These are phyloP conservation scores for Dasyprocta punctata DNA, from an alignment of 2,113 vertebrate genomes.

Conservation along the genomic window DNA sequence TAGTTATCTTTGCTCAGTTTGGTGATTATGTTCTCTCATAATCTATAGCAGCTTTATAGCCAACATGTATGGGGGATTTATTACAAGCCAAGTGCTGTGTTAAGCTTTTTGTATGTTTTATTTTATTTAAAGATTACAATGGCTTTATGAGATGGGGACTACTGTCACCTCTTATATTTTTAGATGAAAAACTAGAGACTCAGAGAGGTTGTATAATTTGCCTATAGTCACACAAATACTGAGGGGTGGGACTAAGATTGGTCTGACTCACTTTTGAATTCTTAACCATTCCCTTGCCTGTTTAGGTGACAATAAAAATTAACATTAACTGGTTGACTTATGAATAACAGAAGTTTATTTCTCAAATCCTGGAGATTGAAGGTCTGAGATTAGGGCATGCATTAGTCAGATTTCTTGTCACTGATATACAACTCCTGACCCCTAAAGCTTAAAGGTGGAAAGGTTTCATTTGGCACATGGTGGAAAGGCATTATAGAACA, in stretches of 20 bases:
- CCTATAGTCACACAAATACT: background rate
- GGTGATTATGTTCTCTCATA: background rate
- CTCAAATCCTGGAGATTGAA: background rate
- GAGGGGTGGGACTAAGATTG: background rate
- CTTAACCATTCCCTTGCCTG: too few species aligned
- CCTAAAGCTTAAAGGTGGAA: background rate
- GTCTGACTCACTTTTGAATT: background rate
- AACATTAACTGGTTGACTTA: background rate
- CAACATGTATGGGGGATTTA: background rate
- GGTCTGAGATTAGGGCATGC: background rate
- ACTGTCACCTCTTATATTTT: background rate
- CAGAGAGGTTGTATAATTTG: background rate
- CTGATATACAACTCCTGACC: background rate
- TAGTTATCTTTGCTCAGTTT: background rate
- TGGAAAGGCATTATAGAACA: background rate
- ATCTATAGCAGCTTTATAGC: background rate
- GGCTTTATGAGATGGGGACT: background rate
- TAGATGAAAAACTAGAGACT: slow-evolving; percentile 31
- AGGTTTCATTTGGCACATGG: background rate
- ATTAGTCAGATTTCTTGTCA: background rate
- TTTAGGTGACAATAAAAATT: background rate
- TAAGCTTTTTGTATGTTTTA: background rate
- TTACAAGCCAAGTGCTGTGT: background rate
- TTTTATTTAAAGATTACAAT: background rate
- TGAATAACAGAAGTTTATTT: background rate